A percentile compares a stretch with the other conserved stretches of the same genome.
phyloP scores from a whole-genome alignment of 2,888 invertebrate genomes.

The Ariolimax columbianus region DNA sequence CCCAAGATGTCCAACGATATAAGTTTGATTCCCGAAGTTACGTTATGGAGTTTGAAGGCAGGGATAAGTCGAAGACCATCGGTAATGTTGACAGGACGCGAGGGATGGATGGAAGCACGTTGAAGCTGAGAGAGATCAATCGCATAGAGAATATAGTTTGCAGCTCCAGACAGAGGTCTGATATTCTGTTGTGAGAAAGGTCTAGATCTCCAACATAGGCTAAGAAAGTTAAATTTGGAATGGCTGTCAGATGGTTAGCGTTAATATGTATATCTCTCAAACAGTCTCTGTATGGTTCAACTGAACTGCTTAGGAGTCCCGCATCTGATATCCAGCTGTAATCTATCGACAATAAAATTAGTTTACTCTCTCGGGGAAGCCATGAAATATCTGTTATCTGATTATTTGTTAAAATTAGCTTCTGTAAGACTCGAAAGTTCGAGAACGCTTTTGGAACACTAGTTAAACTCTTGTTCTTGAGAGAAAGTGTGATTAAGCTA shows the following conservation, averaged over 20 bases:
- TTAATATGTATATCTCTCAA: background rate
- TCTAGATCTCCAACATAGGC: background rate
- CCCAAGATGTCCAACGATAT: background rate
- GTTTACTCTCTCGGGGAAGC: background rate
- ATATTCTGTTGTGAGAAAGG: background rate
- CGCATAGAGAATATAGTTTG: too few relatives aligned
- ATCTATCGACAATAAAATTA: background rate
- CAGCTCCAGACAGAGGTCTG: background rate
- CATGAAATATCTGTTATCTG: background rate
- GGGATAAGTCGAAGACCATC: background rate
- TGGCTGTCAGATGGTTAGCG: background rate
- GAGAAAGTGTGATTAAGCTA: background rate
- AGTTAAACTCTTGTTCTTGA: background rate
- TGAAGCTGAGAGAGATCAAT: background rate
- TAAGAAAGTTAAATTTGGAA: slow-evolving; percentile 7
- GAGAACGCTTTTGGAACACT: slow-evolving; percentile 14
- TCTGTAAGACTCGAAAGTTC: background rate
- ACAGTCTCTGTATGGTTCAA: background rate
- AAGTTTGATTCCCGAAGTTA: background rate
- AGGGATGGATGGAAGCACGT: background rate
- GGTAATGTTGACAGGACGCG: background rate
- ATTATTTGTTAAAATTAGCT: background rate
- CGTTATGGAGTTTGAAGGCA: background rate
- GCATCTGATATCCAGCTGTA: background rate
- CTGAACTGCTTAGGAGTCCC: background rate